Evolutionary conservation across 2,888 invertebrate species (phyloP).

Genomic region (Drosophila nr. perissopoda): DNA sequence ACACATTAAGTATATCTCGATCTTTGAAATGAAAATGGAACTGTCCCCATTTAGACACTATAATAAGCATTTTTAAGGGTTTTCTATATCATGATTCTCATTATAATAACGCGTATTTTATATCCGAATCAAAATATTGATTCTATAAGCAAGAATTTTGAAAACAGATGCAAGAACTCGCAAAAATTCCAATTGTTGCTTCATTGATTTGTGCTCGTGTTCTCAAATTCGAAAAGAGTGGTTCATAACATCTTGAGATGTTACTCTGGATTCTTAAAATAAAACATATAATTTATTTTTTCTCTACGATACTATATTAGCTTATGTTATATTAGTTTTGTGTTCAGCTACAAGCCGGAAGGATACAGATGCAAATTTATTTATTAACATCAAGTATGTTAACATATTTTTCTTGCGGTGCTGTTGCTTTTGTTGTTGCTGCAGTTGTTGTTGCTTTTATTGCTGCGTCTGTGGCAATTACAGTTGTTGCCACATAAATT

Average conservation of each 20-base stretch:
- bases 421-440: not conserved
- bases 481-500: constrained; percentile 67
- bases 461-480: constrained; percentile 38
- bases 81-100: no score
- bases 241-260: not conserved
- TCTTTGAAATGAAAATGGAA: not conserved
- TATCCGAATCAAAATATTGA: not conserved
- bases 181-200: not conserved
- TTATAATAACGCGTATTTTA: not conserved
- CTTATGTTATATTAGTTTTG: not conserved
- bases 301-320: not conserved
- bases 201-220: not conserved
- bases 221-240: not conserved
- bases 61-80: not conserved
- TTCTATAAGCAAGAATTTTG: not conserved
- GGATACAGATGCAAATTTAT: not conserved
- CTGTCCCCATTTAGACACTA: not conserved
- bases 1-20: not conserved
- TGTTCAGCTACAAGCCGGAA: not conserved
- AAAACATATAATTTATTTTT: not conserved
- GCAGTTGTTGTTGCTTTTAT: constrained; percentile 13
- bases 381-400: not conserved
- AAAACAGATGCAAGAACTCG: not conserved
- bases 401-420: not conserved
- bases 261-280: not conserved